Evolutionary conservation across 2,113 vertebrate genomes (phyloP), one percentile per base, ranked within the genome.

Genomic region (Microtus montanus): DNA sequence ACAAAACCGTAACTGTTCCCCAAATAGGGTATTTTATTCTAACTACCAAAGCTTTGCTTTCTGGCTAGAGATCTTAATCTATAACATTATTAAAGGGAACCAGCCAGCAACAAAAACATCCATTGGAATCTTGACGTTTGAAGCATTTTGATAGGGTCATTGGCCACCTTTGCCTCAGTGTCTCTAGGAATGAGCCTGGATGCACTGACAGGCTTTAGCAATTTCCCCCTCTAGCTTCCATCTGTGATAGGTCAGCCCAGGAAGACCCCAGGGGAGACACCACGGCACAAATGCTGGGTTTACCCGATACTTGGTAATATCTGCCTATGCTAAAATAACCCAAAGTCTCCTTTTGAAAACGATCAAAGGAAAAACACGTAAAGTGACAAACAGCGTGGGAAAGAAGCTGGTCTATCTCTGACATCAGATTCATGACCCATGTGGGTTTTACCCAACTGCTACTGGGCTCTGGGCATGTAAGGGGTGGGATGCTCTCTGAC

Each of bases 1-100:
- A 86, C 22, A 52, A 35, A 63, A 75, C 79, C 91, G 80, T 28
- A 93, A 80, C 73, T 77, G 19, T 82, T 87, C 75, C 71, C 90
- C 70, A 87, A 95, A 94, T 11, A 96, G 85, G n/a, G 30, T 26
- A 64, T 85, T 91, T 95, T 66, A 75, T 85, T 92, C 82, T 58
- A 93, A 84, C 38, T 33, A 61, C 58, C 35, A 94, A 78, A 87
- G 63, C 49, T 91, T 92, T 94, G 75, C 77, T 93, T 93, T 84
- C 58, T 54, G 38, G 52, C 58, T 20, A 44, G 49, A 75, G 52
- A 92, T 64, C 83, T 91, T 92, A 89, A 94, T 95, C 89, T 68
- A 58, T 7, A 73, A 66, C 35, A 30, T 52, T n/a, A 68, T 70
- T 38, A 90, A 93, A 91, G 73, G 52, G 12, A 78, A 54, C 52